phyloP scores from a whole-genome alignment of 2,113 vertebrate species.

The Columba janthina region DNA sequence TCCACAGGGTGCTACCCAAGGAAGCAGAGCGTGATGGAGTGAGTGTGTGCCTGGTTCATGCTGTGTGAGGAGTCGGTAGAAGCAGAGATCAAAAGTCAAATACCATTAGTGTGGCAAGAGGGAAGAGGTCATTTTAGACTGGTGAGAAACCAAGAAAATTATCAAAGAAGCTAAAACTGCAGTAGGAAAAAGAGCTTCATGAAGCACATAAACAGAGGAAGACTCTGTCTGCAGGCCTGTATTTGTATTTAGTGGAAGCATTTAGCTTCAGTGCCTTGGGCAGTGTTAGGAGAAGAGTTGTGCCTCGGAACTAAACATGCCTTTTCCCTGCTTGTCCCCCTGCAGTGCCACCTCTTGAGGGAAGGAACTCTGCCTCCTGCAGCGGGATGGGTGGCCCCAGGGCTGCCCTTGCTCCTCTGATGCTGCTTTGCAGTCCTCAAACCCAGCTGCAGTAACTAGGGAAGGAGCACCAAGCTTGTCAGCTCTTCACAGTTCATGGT shows the following conservation, averaged over 20 bases:
- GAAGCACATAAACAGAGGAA: neutral
- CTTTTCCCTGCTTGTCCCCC: neutral
- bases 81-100: neutral
- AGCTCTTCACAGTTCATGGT: rapidly evolving
- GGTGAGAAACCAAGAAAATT: neutral
- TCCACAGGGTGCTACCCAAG: neutral
- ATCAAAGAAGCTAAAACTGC: neutral
- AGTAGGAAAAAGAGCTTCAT: neutral
- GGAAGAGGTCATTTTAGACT: neutral
- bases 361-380: rapidly evolving
- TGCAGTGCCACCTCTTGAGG: rapidly evolving
- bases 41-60: neutral
- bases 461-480: rapidly evolving
- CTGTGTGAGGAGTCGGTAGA: neutral
- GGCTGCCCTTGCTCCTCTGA: neutral
- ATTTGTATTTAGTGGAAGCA: neutral
- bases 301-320: neutral
- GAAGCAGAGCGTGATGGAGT: neutral
- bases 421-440: neutral
- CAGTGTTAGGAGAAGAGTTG: neutral
- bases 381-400: neutral
- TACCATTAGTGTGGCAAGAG: neutral
- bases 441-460: rapidly evolving
- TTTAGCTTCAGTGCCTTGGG: constrained; percentile 11
- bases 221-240: neutral